Base-by-base conservation (phyloP, 2,797 vertebrate genomes). In the Nannoperca obscura region DNA sequence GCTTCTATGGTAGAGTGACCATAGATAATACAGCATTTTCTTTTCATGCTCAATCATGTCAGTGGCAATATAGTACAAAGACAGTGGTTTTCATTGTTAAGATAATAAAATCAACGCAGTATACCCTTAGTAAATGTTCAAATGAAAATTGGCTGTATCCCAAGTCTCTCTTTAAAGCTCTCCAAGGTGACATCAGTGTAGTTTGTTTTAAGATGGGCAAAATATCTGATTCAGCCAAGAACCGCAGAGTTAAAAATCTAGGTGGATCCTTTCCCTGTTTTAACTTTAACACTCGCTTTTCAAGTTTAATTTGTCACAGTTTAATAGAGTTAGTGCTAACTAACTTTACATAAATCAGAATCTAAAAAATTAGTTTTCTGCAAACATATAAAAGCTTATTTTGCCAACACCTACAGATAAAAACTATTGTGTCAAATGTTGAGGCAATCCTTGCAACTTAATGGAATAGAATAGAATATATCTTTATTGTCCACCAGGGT, bases 21-120 rank as follows among this genome's bases (percentile, higher is more conserved):
- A 54, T 34, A 68, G 80, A 85, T 88, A 91, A 88, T 81, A 57
- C 73, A 20, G 69, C 73, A 60, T 88, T 85, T 86, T 90, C 75
- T 86, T 80, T 89, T 88, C 68, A 76, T 76, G 65, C 74, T 83
- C 54, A 67, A 59, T 85, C 87, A 74, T 79, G 84, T 88, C 77
- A 54, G 59, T 38, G 15, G 65, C 74, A 81, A 75, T 79, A 71
- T 40, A 63, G 60, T 65, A 74, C 69, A 57, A 68, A 36, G 44
- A 74, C 62, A 46, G 24, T 40, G 44, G 55, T 71, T 89, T 88
- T 78, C 61, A 81, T 61, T 66, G 80, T 75, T 58, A 66, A 70
- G 70, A 81, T 84, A 71, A 86, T 86, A 47, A 82, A 92, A 82
- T 89, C 65, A 84, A 74, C 34, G 1, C 71, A 50, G 59, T 83